Conservation (phyloP, 2,113 vertebrate genomes). For the Ceratotherium simum region DNA sequence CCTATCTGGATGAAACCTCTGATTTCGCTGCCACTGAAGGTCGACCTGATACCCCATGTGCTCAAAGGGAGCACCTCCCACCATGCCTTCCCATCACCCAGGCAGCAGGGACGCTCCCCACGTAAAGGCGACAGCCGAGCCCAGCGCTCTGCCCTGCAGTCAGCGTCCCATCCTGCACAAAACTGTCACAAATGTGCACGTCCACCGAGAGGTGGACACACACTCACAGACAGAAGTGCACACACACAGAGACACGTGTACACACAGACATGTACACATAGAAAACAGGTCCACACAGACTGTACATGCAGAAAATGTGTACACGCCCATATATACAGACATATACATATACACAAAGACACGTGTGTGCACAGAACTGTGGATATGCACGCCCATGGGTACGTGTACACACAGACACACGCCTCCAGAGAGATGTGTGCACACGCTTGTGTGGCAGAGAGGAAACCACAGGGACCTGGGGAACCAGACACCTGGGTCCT, state of each 20-base stretch:
- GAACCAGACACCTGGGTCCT: background rate
- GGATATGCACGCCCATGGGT: background rate
- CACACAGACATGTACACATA: background rate
- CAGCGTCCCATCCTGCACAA: background rate
- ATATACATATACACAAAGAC: background rate
- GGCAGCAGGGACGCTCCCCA: background rate
- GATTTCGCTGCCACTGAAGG: background rate
- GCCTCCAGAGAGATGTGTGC: background rate
- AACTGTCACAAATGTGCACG: background rate
- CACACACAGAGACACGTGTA: background rate
- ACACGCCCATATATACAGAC: no score
- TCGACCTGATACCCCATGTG: background rate
- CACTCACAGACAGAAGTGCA: background rate
- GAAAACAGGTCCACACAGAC: background rate
- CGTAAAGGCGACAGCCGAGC: no score
- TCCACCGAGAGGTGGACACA: background rate
- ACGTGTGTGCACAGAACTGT: rapidly evolving
- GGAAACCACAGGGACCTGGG: background rate
- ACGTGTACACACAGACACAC: background rate
- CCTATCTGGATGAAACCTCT: background rate
- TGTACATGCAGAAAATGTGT: background rate
- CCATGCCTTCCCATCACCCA: background rate
- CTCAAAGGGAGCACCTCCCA: background rate
- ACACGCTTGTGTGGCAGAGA: rapidly evolving
- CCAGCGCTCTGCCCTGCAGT: background rate